Conservation (phyloP, 2,113 vertebrate species). For the Camelus dromedarius region DNA sequence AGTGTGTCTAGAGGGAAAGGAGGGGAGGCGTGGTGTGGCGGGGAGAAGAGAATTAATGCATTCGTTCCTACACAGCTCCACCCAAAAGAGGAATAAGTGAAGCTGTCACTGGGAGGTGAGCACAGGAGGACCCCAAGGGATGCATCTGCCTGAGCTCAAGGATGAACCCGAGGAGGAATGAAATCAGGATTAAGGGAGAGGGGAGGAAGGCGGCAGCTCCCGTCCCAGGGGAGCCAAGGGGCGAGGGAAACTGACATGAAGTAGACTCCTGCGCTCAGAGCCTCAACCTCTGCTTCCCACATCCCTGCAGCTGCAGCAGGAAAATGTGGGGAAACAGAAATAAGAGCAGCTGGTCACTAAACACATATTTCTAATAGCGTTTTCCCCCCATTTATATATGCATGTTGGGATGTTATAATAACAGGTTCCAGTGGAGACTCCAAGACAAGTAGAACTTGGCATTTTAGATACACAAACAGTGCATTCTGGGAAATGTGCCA, state of each 20-base stretch:
- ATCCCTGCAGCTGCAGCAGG: constrained; percentile 46
- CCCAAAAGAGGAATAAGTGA: constrained; percentile 54
- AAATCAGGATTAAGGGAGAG: background rate
- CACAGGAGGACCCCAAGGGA: background rate
- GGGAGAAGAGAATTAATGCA: constrained; percentile 18
- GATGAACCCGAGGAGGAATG: background rate
- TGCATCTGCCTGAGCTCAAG: background rate
- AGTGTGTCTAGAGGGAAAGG: background rate
- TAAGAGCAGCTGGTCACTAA: constrained; percentile 55
- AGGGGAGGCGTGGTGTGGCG: background rate
- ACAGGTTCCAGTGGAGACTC: background rate
- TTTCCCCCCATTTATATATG: background rate
- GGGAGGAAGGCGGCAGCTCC: background rate
- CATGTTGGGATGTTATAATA: background rate
- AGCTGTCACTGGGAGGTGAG: background rate
- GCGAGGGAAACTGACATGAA: constrained; percentile 45
- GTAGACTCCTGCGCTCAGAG: constrained; percentile 7
- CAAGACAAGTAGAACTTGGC: background rate
- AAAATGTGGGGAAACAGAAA: constrained; percentile 40
- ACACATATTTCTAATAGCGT: background rate
- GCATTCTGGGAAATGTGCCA: background rate
- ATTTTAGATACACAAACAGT: background rate
- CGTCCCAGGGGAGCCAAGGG: constrained; percentile 46
- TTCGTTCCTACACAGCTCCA: background rate
- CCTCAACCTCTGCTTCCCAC: rapidly evolving